A percentile compares a stretch with the other conserved stretches of the same genome.
Evolutionary conservation across 2,113 vertebrate species (phyloP).

Genomic region (Ptyas mucosa): DNA sequence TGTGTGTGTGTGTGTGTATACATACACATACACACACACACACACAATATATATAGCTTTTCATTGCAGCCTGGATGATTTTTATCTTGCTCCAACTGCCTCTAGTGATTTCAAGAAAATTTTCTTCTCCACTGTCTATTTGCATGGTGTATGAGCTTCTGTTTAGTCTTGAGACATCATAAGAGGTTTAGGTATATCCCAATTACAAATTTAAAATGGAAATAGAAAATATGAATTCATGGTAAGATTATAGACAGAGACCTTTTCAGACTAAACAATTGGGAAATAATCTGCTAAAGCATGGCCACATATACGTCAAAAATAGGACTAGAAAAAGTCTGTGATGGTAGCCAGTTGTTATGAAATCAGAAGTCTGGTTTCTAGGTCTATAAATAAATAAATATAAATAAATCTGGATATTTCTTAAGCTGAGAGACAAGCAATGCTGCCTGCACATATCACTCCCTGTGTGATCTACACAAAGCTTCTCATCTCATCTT

Average conservation of each 20-base stretch:
- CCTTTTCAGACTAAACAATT: background rate
- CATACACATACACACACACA: no score
- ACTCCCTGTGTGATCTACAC: background rate
- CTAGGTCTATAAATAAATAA: background rate
- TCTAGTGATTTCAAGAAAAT: background rate
- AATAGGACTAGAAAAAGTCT: background rate
- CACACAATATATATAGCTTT: background rate
- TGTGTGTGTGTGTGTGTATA: background rate
- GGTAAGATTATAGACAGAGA: background rate
- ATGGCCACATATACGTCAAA: background rate
- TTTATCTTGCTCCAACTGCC: background rate
- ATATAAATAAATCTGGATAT: background rate
- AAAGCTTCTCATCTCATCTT: background rate
- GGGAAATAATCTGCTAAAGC: background rate
- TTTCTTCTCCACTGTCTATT: background rate
- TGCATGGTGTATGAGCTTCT: background rate
- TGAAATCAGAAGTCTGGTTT: background rate
- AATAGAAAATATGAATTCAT: background rate
- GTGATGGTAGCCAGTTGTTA: background rate
- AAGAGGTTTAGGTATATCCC: background rate
- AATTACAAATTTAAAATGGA: background rate
- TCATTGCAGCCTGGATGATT: background rate
- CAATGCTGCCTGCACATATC: rapidly evolving
- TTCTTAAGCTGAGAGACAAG: background rate
- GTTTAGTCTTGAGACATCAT: background rate